These are phyloP conservation scores for Coboldia fuscipes DNA, from an alignment of 1,140 invertebrate species.

Conservation along the genomic window DNA sequence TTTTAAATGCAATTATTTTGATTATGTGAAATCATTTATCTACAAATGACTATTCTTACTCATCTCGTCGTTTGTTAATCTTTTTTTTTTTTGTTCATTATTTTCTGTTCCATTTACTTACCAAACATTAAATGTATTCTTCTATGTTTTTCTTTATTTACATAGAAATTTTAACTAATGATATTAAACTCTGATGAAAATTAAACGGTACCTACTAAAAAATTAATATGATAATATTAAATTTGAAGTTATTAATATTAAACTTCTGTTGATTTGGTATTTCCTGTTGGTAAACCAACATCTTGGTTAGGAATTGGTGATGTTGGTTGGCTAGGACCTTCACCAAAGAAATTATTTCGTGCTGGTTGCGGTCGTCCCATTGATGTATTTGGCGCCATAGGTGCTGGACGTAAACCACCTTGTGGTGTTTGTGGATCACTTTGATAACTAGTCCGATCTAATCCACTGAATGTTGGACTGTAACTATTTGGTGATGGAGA, in stretches of 20 bases:
- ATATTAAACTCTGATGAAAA: too few species aligned
- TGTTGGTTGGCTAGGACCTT: constrained; percentile 2
- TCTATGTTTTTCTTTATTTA: too few species aligned
- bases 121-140: too few species aligned
- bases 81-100: too few species aligned
- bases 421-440: constrained; percentile 4
- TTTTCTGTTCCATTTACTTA: too few species aligned
- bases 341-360: constrained; percentile 2
- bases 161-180: too few species aligned
- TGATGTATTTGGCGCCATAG: constrained; percentile 18
- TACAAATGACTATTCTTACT: too few species aligned
- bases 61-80: too few species aligned
- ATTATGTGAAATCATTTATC: too few species aligned
- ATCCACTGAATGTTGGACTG: constrained; percentile 19
- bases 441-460: constrained; percentile 12
- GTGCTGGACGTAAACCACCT: constrained; percentile 7
- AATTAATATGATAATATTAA: not conserved
- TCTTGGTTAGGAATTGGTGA: constrained; percentile 10
- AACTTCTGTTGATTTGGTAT: constrained; percentile 17
- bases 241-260: constrained; percentile 5
- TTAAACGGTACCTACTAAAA: not conserved
- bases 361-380: constrained; percentile 13
- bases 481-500: constrained; percentile 9
- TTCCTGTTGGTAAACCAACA: constrained; percentile 13
- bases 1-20: too few species aligned